phyloP scores from a whole-genome alignment of 2,113 vertebrate genomes.

The Leptocoma aspasia region DNA sequence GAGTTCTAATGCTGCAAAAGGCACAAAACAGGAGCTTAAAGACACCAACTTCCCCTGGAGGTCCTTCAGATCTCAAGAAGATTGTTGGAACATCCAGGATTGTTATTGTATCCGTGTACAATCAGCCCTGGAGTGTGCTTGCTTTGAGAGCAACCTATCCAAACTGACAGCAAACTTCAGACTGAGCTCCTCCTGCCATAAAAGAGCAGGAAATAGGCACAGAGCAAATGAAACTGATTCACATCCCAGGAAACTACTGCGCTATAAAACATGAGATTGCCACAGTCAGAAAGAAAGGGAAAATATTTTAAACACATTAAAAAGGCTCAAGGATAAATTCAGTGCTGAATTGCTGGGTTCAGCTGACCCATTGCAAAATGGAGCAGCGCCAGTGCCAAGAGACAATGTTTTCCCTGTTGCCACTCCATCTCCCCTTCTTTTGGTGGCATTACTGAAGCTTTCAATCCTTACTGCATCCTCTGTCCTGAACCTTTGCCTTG shows the following conservation, averaged over 20 bases:
- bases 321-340: not conserved
- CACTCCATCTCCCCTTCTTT: not conserved
- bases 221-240: not conserved
- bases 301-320: not conserved
- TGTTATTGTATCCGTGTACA: accelerated
- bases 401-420: not conserved
- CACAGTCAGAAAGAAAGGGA: not conserved
- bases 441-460: not conserved
- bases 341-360: not conserved
- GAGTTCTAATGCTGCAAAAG: not conserved
- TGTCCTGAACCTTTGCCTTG: not conserved
- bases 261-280: not conserved
- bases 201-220: slow-evolving; percentile 61
- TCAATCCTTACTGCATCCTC: not conserved
- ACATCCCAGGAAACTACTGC: not conserved
- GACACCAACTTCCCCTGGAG: not conserved
- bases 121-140: not conserved
- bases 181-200: slow-evolving; percentile 14
- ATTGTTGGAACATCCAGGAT: not conserved
- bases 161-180: not conserved
- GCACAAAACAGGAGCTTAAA: not conserved
- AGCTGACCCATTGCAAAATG: not conserved
- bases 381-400: accelerated
- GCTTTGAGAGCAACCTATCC: accelerated
- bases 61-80: not conserved